phyloP scores from a whole-genome alignment of 2,797 vertebrate species.

The Hipposideros larvatus region DNA sequence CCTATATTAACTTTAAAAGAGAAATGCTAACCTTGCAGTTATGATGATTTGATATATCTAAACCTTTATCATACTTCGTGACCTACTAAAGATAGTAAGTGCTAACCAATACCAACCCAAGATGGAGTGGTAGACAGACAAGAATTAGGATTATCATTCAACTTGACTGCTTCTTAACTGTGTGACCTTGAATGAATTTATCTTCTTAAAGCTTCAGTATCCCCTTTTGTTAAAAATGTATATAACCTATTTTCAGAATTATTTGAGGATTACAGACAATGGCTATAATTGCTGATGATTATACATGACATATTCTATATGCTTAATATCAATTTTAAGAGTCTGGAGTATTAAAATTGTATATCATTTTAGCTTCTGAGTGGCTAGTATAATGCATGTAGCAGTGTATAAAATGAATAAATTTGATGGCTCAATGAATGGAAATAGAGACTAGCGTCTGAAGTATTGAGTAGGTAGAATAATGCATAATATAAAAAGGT shows the following conservation, averaged over 20 bases:
- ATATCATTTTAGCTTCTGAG: neutral
- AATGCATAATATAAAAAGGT: neutral
- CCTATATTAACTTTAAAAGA: neutral
- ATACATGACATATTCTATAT: neutral
- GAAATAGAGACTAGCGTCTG: neutral
- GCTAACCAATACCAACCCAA: neutral
- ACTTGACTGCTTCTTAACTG: neutral
- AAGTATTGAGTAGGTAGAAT: neutral
- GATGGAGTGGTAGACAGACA: neutral
- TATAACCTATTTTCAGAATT: neutral
- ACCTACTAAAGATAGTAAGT: neutral
- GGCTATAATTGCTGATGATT: neutral
- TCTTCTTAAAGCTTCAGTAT: neutral
- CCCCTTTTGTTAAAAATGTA: neutral
- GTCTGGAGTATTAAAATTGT: neutral
- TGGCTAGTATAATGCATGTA: neutral
- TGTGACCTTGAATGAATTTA: neutral
- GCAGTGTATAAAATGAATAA: neutral
- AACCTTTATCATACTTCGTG: neutral
- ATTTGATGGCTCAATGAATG: neutral
- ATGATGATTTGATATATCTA: neutral
- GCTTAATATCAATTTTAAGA: neutral
- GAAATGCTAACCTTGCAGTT: neutral
- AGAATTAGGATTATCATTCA: neutral
- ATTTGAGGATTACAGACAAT: neutral